Conservation (phyloP, 2,113 vertebrate species). For the Alces alces region DNA sequence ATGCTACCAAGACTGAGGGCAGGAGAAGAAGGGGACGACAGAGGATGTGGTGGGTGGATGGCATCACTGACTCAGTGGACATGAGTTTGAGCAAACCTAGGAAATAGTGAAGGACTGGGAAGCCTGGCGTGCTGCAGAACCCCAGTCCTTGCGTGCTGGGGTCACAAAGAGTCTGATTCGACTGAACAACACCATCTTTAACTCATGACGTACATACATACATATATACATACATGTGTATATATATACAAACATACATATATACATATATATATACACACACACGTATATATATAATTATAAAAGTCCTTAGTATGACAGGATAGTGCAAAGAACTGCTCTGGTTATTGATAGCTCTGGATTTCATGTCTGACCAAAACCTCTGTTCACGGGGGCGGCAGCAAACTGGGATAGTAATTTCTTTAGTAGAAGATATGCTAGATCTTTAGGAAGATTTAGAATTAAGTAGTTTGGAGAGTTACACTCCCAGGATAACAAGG, state of each 20-base stretch:
- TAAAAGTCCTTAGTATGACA: neutral
- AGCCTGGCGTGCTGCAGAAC: neutral
- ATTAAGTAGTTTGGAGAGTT: neutral
- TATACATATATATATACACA: rapidly evolving
- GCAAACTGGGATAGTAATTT: neutral
- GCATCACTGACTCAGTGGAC: neutral
- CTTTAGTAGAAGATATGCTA: neutral
- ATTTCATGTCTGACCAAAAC: neutral
- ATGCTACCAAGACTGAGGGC: neutral
- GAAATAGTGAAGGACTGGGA: neutral
- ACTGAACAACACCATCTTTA: neutral
- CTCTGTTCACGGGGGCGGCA: neutral
- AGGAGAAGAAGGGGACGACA: neutral
- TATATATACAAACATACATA: neutral
- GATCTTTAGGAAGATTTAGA: neutral
- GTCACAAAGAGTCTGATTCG: neutral
- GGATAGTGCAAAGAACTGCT: neutral
- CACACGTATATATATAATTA: neutral
- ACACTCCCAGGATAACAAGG: neutral
- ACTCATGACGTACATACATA: neutral
- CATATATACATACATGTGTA: neutral
- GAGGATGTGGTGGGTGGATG: neutral
- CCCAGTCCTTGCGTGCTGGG: neutral
- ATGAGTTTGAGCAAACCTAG: neutral
- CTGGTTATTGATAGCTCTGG: neutral